Conservation (phyloP, 2,113 vertebrate species). For the Carollia perspicillata region DNA sequence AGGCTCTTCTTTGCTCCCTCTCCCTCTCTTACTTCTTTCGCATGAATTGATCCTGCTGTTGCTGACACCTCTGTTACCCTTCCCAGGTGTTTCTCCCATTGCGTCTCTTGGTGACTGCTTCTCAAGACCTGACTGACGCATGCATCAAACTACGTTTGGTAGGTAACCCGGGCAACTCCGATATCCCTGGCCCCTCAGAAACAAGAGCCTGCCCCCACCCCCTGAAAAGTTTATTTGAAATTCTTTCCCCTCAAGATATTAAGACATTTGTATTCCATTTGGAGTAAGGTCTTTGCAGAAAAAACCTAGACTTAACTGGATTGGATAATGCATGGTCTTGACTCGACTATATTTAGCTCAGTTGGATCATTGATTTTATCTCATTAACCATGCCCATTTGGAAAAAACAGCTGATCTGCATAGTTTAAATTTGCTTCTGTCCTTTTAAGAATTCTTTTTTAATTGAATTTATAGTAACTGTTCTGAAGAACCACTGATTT, state of each 20-base stretch:
- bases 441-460: neutral
- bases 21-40: neutral
- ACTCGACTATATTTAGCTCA: neutral
- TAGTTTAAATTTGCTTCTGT: neutral
- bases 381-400: neutral
- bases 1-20: neutral
- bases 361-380: neutral
- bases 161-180: neutral
- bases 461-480: neutral
- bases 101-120: neutral
- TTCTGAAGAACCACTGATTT: neutral
- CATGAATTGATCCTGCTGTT: neutral
- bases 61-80: neutral
- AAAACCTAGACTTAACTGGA: neutral
- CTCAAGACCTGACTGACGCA: neutral
- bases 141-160: neutral
- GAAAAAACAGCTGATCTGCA: neutral
- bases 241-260: neutral
- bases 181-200: neutral
- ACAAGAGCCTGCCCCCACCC: neutral
- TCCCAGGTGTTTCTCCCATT: neutral
- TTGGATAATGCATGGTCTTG: neutral
- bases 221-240: neutral
- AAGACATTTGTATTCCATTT: neutral
- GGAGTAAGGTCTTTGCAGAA: neutral